These are phyloP conservation scores for Pogonophryne albipinna DNA, from an alignment of 2,797 vertebrate species.

Conservation along the genomic window DNA sequence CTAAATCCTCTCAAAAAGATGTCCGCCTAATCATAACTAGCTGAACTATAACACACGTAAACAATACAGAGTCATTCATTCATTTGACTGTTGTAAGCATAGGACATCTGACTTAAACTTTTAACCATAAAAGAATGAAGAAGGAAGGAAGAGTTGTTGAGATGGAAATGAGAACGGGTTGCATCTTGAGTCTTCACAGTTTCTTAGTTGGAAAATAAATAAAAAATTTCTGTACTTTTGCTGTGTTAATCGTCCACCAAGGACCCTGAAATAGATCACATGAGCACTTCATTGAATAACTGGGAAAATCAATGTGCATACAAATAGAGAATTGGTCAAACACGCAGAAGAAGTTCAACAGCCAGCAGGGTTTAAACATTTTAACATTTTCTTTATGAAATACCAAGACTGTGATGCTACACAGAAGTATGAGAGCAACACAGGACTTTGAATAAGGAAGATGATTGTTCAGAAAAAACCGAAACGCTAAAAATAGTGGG, in stretches of 20 bases:
- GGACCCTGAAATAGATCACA: too few species aligned
- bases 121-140: too few species aligned
- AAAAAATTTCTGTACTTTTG: neutral
- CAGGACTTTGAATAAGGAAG: conserved; percentile 15
- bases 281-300: too few species aligned
- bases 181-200: neutral
- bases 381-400: neutral
- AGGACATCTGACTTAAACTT: too few species aligned
- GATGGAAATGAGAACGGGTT: too few species aligned
- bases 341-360: neutral
- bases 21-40: too few species aligned
- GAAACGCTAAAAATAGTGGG: neutral
- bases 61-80: too few species aligned
- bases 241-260: too few species aligned
- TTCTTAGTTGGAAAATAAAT: neutral
- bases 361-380: neutral
- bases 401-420: neutral
- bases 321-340: neutral
- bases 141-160: neutral
- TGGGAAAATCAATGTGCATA: neutral
- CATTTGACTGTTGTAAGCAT: too few species aligned
- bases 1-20: too few species aligned
- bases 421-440: neutral
- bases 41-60: too few species aligned
- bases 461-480: conserved; percentile 19